These are phyloP conservation scores for Whitmania pigra DNA, from an alignment of 1,140 invertebrate species.

Conservation along the genomic window DNA sequence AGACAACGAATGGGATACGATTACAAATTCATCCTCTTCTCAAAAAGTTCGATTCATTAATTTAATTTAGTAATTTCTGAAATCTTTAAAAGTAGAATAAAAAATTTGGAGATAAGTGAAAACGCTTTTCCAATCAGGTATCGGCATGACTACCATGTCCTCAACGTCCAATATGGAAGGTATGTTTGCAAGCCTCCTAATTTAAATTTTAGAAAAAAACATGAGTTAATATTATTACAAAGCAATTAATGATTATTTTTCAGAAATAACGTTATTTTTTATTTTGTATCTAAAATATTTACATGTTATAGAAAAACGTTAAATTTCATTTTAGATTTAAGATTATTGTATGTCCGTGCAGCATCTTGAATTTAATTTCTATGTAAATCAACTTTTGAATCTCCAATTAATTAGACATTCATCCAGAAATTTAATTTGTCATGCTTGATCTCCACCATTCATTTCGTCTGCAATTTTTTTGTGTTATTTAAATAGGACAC, in stretches of 20 bases:
- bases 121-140: constrained; percentile 96
- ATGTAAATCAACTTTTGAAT: background rate
- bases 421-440: background rate
- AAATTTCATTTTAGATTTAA: background rate
- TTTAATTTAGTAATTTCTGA: constrained; percentile 39
- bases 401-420: background rate
- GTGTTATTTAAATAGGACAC: background rate
- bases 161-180: constrained; percentile 87
- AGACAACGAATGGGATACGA: too few species aligned
- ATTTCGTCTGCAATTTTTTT: too few species aligned
- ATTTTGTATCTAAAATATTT: too few species aligned
- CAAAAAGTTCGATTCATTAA: too few species aligned
- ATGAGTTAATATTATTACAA: background rate
- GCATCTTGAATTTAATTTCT: too few species aligned
- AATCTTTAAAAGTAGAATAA: constrained; percentile 45
- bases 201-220: constrained; percentile 29
- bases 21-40: too few species aligned
- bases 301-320: too few species aligned
- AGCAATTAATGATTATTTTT: background rate
- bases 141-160: constrained; percentile 76
- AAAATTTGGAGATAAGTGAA: constrained; percentile 97
- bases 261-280: background rate
- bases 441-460: background rate
- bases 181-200: constrained; percentile 87
- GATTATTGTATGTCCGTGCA: too few species aligned